These are phyloP conservation scores for Pluvianellus socialis DNA, from an alignment of 2,113 vertebrate genomes.

Conservation along the genomic window DNA sequence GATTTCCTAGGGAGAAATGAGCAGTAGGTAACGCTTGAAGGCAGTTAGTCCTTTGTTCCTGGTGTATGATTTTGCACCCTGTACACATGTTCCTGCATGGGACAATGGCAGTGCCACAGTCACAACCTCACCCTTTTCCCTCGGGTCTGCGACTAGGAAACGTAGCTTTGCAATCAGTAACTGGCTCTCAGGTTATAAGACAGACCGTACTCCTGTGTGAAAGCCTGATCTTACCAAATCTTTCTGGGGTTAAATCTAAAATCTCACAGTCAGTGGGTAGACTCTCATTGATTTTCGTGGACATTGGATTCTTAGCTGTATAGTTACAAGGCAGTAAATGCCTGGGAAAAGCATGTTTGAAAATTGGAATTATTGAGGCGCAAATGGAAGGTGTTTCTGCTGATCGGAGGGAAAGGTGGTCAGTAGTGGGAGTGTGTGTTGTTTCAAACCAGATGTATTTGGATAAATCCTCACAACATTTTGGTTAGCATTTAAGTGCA, in stretches of 20 bases:
- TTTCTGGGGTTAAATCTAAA: background rate
- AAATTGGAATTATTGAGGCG: background rate
- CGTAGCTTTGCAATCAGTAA: background rate
- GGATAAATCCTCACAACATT: background rate
- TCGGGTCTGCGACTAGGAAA: background rate
- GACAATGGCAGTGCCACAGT: background rate
- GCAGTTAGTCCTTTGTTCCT: background rate
- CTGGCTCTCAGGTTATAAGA: background rate
- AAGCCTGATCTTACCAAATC: background rate
- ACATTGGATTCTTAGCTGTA: background rate
- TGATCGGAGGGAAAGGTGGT: background rate
- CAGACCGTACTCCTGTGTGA: background rate
- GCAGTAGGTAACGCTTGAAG: background rate
- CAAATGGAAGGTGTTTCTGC: background rate
- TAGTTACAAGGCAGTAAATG: background rate
- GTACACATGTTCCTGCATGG: background rate
- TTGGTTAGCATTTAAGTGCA: background rate
- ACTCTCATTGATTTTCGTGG: background rate
- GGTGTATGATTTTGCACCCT: background rate
- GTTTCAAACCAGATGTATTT: background rate
- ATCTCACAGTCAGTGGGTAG: background rate
- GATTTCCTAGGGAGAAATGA: background rate
- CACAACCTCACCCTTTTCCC: background rate
- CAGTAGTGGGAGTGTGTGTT: rapidly evolving
- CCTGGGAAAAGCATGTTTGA: background rate